These are phyloP conservation scores for Strigamia transsilvanica DNA, from an alignment of 2,888 invertebrate species.

Conservation along the genomic window DNA sequence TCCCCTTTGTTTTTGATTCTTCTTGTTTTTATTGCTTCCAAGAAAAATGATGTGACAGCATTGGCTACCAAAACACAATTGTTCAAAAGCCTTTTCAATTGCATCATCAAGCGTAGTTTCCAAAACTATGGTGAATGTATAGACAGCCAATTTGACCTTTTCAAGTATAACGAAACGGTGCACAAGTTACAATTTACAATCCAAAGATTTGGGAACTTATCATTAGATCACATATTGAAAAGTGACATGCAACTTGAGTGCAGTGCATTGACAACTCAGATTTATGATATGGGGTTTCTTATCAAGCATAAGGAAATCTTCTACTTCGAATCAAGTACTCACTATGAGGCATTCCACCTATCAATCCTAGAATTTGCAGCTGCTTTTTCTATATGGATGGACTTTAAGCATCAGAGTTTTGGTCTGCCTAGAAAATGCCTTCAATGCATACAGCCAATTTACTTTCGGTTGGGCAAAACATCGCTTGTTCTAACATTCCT, in stretches of 20 bases:
- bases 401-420: not conserved
- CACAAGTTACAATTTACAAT: not conserved
- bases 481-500: not conserved
- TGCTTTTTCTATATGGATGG: not conserved
- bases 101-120: not conserved
- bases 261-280: not conserved
- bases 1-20: not conserved
- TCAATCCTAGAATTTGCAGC: not conserved
- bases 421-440: not conserved
- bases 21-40: not conserved
- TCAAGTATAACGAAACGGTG: too few relatives aligned
- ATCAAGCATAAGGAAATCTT: not conserved
- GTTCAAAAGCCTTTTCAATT: not conserved
- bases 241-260: not conserved
- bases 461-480: not conserved
- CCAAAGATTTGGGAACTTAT: not conserved
- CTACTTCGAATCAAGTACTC: not conserved
- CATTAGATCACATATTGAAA: not conserved
- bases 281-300: not conserved
- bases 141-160: too few relatives aligned
- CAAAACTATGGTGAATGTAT: too few relatives aligned
- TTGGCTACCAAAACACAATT: not conserved
- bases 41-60: not conserved
- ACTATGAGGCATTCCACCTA: not conserved
- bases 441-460: not conserved